phyloP scores from a whole-genome alignment of 2,888 invertebrate genomes.

The Andrena dorsata region DNA sequence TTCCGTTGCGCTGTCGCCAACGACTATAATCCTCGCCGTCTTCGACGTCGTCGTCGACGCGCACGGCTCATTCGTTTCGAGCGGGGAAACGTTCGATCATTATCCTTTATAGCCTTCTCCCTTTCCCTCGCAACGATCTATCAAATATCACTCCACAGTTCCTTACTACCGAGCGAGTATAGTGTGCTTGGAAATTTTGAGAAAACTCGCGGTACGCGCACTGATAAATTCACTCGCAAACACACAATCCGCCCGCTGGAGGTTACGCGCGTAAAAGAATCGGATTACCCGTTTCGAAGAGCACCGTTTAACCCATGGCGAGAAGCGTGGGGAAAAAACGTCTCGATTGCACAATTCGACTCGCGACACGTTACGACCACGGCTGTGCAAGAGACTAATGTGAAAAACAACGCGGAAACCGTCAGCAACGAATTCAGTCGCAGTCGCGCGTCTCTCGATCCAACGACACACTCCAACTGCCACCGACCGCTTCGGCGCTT shows the following conservation, averaged over 20 bases:
- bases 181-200: no score
- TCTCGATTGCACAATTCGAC: slow-evolving; percentile 33
- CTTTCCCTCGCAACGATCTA: not conserved
- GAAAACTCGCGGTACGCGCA: not conserved
- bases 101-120: not conserved
- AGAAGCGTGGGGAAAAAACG: not conserved
- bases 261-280: slow-evolving; percentile 11
- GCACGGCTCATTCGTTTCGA: slow-evolving; percentile 15
- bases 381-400: not conserved
- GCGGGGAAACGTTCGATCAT: not conserved
- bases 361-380: not conserved
- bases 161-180: not conserved
- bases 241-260: not conserved
- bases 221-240: slow-evolving; percentile 25
- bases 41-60: slow-evolving; percentile 48
- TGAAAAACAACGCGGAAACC: slow-evolving; percentile 3
- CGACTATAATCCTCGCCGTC: slow-evolving; percentile 41
- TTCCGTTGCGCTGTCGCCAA: slow-evolving; percentile 40
- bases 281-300: slow-evolving; percentile 17
- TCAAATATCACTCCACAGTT: not conserved
- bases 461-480: slow-evolving; percentile 68
- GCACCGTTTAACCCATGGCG: slow-evolving; percentile 66
- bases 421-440: slow-evolving; percentile 31
- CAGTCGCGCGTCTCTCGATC: slow-evolving; percentile 60
- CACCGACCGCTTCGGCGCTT: slow-evolving; percentile 54